Base-by-base conservation (phyloP, 2,797 vertebrate species). In the Tragelaphus eurycerus region DNA sequence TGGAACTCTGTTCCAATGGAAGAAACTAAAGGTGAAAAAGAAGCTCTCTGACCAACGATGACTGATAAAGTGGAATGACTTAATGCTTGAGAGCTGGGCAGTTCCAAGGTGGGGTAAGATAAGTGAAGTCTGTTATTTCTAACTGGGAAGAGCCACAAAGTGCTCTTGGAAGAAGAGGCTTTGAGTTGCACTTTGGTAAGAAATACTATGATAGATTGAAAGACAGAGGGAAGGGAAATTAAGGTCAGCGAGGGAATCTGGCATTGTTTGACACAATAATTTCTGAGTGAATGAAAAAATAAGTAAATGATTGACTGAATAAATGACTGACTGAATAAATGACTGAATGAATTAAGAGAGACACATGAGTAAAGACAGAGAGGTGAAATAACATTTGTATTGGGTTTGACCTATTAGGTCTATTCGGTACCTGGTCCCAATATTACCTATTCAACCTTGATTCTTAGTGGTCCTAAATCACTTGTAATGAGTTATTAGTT, bases 21-120 rank as follows among this genome's bases (percentile, higher is more conserved):
- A 86, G 21, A 46, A 90, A 38, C 12, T 4, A 7, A 50, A 43
- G 43, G 2, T 52, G 48, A 84, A 79, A 85, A 50, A 16, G 7
- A 31, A 89, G 48, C 2, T 50, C 31, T 84, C 12, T n/a, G 82
- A 25, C 52, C 25, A 52, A 25, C 0, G 9, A 50, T 46, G 31
- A 19, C 46, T 17, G 46, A 43, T 71, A 9, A 71, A 50, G 27
- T 34, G 31, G 25, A 86, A 90, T 7, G 25, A 11, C 21, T 23
- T 10, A 11, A 8, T 1, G 29, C 23, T 21, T 21, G 52, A 90
- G 12, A 17, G 4, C 2, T 15, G 27, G 4, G 13, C 7, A 7
- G 1, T 17, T 8, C 71, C n/a, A 34, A 4, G 19, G 2, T 13
- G 4, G 9, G 11, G 43, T 19, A n/a, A 3, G 16, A 34, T 16